Evolutionary conservation across 2,797 vertebrate species (phyloP).

Genomic region (Mycteria americana): DNA sequence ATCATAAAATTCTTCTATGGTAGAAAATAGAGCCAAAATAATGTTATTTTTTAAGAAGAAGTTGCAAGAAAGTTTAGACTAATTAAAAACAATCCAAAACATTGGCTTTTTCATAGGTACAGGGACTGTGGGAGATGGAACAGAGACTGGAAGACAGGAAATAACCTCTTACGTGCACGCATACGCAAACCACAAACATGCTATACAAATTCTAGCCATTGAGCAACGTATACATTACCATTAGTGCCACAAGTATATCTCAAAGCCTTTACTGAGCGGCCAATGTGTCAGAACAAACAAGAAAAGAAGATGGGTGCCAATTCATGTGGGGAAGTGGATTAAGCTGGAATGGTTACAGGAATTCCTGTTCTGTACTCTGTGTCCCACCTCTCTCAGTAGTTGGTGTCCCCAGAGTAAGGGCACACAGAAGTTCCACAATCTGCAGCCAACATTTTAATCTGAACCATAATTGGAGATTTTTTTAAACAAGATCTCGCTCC

Average conservation of each 20-base stretch:
- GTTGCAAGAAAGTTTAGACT: neutral
- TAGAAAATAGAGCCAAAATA: neutral
- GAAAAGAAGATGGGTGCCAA: neutral
- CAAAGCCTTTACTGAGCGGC: neutral
- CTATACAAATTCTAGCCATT: neutral
- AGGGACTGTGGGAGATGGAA: neutral
- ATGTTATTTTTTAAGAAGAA: neutral
- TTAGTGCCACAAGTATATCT: neutral
- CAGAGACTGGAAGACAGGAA: neutral
- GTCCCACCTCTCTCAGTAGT: neutral
- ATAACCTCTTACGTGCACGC: rapidly evolving
- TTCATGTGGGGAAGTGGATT: neutral
- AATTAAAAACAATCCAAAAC: neutral
- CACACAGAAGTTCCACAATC: neutral
- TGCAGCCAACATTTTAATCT: neutral
- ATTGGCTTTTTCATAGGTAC: neutral
- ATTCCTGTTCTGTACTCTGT: neutral
- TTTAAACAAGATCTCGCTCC: neutral
- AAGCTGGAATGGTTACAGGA: neutral
- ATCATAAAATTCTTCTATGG: neutral
- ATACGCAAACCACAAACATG: neutral
- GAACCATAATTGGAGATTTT: neutral
- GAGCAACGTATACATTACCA: neutral
- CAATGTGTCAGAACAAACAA: neutral
- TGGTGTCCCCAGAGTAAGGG: neutral